Evolutionary conservation across 2,113 vertebrate species (phyloP), one percentile per base, ranked within the genome.

Genomic region (Camelus dromedarius): DNA sequence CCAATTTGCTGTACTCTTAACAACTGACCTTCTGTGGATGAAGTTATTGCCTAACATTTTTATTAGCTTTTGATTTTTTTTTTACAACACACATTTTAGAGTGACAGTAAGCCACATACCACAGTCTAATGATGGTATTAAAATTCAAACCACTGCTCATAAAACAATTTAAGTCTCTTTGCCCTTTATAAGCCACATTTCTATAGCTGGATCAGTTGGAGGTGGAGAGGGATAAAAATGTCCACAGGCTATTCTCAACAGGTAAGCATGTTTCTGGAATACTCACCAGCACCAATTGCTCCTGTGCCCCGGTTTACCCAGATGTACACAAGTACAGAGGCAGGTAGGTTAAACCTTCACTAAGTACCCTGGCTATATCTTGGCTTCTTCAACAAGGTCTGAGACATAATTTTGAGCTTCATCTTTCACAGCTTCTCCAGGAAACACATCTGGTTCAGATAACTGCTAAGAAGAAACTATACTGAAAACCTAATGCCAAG

Each of bases 81-180:
- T 96, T 93, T 77, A 86, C 89, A 94, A 95, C 56, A 56, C 73
- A 82, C 77, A 80, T 67, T 96, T 96, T 69, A 97, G 64, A 96
- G 46, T 96, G 88, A 97, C 89, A 97, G 35, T 96, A 96, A 97
- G 95, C 97, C 94, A 97, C 95, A 97, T 90, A 97, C 69, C 85
- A 80, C 82, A 48, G 73, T 32, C 85, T 97, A 98, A 97, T 95
- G 81, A 93, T 56, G 89, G 95, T 72, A 96, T 96, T 98, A 97
- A 97, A 97, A 98, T 93, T 96, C 93, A 95, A 76, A 24, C 38
- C 60, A 95, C 72, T 93, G 60, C 50, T 93, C 89, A 95, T 95
- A 95, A 97, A 98, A 66, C 35, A 82, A 42, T 91, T 88, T 95
- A 96, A 97, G 91, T 79, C 11, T 89, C 88, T 91, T 79, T 94